A percentile compares a stretch with the other conserved stretches of the same genome.
Conservation (phyloP, 2,797 vertebrate genomes). For the Sebastes nivosus region DNA sequence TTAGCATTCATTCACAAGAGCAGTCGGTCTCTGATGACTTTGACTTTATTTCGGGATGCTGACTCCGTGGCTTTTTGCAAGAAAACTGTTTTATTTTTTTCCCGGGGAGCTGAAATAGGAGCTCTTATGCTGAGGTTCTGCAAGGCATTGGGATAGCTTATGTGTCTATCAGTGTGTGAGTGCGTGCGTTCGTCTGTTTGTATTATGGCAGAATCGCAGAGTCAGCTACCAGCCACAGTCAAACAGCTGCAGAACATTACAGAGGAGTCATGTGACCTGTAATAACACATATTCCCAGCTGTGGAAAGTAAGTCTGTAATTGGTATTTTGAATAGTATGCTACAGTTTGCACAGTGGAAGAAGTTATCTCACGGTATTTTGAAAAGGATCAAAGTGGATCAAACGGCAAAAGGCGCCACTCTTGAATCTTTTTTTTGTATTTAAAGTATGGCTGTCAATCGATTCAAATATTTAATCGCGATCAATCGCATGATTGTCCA, state of each 20-base stretch:
- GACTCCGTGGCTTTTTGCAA: constrained; percentile 47
- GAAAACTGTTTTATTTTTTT: constrained; percentile 20
- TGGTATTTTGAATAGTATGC: constrained; percentile 38
- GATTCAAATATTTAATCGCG: too few species aligned
- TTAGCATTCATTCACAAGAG: constrained; percentile 17
- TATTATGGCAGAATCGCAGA: constrained; percentile 54
- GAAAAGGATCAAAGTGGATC: constrained; percentile 10
- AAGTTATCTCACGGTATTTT: constrained; percentile 30
- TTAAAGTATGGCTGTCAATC: too few species aligned
- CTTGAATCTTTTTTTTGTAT: not conserved
- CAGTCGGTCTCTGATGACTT: constrained; percentile 42
- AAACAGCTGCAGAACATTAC: constrained; percentile 79
- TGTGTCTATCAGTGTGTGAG: not conserved
- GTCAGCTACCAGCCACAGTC: constrained; percentile 70
- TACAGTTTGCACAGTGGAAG: constrained; percentile 48
- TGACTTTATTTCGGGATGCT: constrained; percentile 49
- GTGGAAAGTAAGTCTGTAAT: constrained; percentile 64
- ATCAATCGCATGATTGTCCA: too few species aligned
- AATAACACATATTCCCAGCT: constrained; percentile 62
- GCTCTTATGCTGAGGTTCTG: constrained; percentile 47
- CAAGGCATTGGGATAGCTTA: constrained; percentile 21
- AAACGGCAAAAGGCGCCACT: not conserved
- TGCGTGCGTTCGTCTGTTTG: constrained; percentile 32
- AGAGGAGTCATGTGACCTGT: constrained; percentile 68
- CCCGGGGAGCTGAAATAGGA: constrained; percentile 65